These are phyloP conservation scores for Ficedula albicollis DNA, from an alignment of 2,797 vertebrate species.

Conservation along the genomic window DNA sequence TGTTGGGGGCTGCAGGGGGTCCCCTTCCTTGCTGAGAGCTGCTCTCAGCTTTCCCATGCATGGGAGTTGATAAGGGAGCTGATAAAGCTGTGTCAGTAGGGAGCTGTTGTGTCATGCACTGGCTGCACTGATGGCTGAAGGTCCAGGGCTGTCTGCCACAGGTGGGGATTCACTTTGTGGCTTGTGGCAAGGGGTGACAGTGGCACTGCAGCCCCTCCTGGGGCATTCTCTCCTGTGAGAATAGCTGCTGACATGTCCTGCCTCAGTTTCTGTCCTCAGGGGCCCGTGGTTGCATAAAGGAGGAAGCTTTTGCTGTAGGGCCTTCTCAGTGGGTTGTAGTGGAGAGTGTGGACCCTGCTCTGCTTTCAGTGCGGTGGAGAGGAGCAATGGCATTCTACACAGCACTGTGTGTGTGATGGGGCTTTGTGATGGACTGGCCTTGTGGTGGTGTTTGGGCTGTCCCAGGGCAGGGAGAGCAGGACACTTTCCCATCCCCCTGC, in stretches of 20 bases:
- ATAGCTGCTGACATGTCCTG: not conserved
- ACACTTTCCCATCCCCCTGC: not conserved
- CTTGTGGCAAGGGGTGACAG: not conserved
- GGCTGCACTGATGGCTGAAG: not conserved
- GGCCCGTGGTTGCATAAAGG: not conserved
- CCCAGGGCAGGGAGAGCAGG: not conserved
- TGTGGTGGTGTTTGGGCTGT: not conserved
- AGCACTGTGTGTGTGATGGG: accelerated
- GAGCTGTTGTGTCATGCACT: not conserved
- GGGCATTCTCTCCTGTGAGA: not conserved
- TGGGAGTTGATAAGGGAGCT: not conserved
- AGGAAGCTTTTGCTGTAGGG: not conserved
- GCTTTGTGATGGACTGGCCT: not conserved
- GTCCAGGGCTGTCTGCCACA: not conserved
- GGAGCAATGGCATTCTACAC: accelerated
- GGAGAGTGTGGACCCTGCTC: not conserved
- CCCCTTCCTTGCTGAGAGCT: not conserved
- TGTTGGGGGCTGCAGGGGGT: not conserved
- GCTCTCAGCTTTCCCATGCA: accelerated
- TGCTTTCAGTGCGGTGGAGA: not conserved
- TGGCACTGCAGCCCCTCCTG: not conserved
- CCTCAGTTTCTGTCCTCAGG: not conserved
- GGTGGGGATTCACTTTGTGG: not conserved
- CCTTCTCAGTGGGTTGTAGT: not conserved
- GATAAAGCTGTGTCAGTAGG: not conserved